These are phyloP conservation scores for Phengaris alcon DNA, from an alignment of 2,888 invertebrate genomes.

Conservation along the genomic window DNA sequence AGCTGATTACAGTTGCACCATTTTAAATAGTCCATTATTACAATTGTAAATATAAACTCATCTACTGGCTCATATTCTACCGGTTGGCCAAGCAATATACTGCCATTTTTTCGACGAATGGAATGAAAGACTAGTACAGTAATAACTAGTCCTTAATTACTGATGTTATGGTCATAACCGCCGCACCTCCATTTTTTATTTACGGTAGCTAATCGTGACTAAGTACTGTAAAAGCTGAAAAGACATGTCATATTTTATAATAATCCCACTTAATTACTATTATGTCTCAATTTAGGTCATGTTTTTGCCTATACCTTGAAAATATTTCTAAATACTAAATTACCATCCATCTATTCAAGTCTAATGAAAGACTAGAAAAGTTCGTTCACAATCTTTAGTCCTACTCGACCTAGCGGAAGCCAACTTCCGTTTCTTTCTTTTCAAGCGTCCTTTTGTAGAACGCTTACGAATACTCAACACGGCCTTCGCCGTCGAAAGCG, in stretches of 20 bases:
- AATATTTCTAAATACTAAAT: neutral
- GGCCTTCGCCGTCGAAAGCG: neutral
- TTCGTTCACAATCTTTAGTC: neutral
- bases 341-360: neutral
- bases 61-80: too few relatives aligned
- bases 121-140: neutral
- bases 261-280: neutral
- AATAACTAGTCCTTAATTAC: neutral
- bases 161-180: neutral
- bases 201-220: constrained; percentile 27
- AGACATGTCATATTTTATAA: constrained; percentile 20
- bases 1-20: too few relatives aligned
- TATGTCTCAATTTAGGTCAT: neutral
- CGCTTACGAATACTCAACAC: neutral
- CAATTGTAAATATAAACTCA: too few relatives aligned
- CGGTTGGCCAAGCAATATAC: too few relatives aligned
- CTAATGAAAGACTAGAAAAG: neutral
- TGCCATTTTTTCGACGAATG: neutral
- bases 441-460: neutral
- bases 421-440: neutral
- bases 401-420: neutral
- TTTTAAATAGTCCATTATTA: too few relatives aligned
- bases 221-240: constrained; percentile 29
- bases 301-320: too few relatives aligned
- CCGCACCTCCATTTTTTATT: constrained; percentile 22